Percentiles rank a stretch among this genome's conserved stretches.
Evolutionary conservation across 2,888 invertebrate species (phyloP).

Genomic region (Aproaerema taeniolella): DNA sequence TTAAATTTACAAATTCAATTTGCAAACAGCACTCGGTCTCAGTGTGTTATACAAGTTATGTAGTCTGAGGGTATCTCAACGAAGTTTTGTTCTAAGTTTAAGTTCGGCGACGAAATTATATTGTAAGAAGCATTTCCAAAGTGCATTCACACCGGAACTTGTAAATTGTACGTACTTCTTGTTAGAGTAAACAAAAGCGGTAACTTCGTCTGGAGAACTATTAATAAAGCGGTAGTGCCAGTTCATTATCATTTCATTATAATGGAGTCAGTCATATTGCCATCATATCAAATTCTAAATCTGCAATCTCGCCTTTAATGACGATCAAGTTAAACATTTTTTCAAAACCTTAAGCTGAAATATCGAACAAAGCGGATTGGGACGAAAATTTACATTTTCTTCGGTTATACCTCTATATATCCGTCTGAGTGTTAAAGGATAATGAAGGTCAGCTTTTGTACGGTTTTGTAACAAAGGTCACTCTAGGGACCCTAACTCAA

Average conservation of each 20-base stretch:
- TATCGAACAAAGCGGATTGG: background rate
- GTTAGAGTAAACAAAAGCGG: no score
- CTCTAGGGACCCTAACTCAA: no score
- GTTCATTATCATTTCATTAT: no score
- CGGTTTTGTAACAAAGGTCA: no score
- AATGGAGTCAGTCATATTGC: no score
- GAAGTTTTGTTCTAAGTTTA: constrained; percentile 38
- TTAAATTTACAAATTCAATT: constrained; percentile 7
- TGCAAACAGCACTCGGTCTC: background rate
- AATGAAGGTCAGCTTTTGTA: background rate
- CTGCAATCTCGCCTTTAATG: constrained; percentile 1
- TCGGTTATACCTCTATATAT: background rate
- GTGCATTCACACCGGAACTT: constrained; percentile 35
- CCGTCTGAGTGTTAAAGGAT: background rate
- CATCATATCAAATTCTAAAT: constrained; percentile 1
- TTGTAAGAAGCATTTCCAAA: constrained; percentile 46
- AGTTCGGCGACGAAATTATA: constrained; percentile 39
- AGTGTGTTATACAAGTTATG: constrained; percentile 6
- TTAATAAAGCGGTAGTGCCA: no score
- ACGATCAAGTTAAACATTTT: background rate
- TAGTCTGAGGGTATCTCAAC: constrained; percentile 8
- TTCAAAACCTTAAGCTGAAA: constrained; percentile 3
- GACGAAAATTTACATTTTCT: constrained; percentile 2
- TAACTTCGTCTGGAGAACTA: no score
- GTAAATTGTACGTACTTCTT: constrained; percentile 40